Evolutionary conservation across 2,113 vertebrate species (phyloP), one percentile per base, ranked within the genome.

Genomic region (Choloepus hoffmanni): DNA sequence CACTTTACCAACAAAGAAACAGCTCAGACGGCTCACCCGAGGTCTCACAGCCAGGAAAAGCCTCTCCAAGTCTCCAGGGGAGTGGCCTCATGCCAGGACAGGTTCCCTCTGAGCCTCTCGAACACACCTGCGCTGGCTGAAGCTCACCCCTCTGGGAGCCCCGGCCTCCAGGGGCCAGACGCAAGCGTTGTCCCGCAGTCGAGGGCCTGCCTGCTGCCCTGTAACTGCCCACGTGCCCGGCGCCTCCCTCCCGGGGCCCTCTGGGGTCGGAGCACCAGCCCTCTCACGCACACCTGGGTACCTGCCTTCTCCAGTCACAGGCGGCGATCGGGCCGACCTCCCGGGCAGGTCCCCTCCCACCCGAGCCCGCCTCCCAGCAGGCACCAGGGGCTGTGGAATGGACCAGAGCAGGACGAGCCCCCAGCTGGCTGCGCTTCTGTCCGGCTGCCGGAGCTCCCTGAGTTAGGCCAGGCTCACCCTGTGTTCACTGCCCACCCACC

Each of bases 241-340:
- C 16, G 33, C 40, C 11, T 45, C 16, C 3, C 16, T 23, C 55
- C 50, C 0, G 2, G 3, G 16, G 10, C 10, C n/a, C 30, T 13
- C 4, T 19, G 2, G 36, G 36, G 70, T 73, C 70, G 40, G 70
- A 73, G 36, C n/a, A 43, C 67, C 33, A 70, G 33, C 60, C 60
- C 58, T 21, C 23, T 24, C 67, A 33, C 67, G 43, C 7, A 73
- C 36, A 43, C 40, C 40, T 16, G 48, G 14, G 70, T 1, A 1
- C 60, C 24, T 18, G 13, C 45, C n/a, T 86, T 45, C 43, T 62
- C 18, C 43, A 48, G 13, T 65, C 74, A 48, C 36, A 53, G 67
- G 48, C 13, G 18, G 50, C 0, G 12, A 73, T 36, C 1, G 9
- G 30, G 43, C 26, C 33, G 36, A 63, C 65, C 50, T 67, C 60